Percentiles rank a stretch among this genome's conserved stretches.
Evolutionary conservation across 1,140 invertebrate species (phyloP).

Genomic region (Caenorhabditis remanei): DNA sequence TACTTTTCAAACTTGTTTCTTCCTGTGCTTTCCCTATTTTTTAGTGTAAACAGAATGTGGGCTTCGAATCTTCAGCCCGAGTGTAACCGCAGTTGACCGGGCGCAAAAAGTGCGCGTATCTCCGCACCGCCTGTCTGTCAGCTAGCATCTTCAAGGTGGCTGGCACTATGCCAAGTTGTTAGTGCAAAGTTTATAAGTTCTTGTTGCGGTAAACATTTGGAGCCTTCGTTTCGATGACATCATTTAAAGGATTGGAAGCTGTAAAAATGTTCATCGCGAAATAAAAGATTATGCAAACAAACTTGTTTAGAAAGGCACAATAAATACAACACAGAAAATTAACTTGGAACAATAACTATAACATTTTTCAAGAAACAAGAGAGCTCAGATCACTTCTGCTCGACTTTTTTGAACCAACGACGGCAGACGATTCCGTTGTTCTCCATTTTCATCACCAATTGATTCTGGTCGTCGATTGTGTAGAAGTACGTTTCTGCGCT

Average conservation of each 20-base stretch:
- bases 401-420: constrained; percentile 65
- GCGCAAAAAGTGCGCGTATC: constrained; percentile 37
- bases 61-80: neutral
- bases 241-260: neutral
- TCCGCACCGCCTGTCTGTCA: constrained; percentile 37
- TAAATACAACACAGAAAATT: neutral
- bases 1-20: neutral
- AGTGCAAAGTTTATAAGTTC: neutral
- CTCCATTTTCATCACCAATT: constrained; percentile 71
- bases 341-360: neutral
- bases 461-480: constrained; percentile 70
- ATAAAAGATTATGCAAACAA: constrained; percentile 34
- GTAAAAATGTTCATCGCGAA: neutral
- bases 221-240: neutral
- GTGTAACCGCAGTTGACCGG: constrained; percentile 49
- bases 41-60: constrained; percentile 21
- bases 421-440: constrained; percentile 65
- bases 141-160: neutral
- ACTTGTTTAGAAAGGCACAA: neutral
- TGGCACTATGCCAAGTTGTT: constrained; percentile 25
- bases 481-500: constrained; percentile 72
- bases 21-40: neutral
- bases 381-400: constrained; percentile 49
- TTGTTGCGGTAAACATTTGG: constrained; percentile 35
- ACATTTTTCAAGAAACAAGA: neutral